Percentiles rank a stretch among this genome's conserved stretches.
These are phyloP conservation scores for Typhlichthys subterraneus DNA, from an alignment of 2,797 vertebrate genomes.

Conservation along the genomic window DNA sequence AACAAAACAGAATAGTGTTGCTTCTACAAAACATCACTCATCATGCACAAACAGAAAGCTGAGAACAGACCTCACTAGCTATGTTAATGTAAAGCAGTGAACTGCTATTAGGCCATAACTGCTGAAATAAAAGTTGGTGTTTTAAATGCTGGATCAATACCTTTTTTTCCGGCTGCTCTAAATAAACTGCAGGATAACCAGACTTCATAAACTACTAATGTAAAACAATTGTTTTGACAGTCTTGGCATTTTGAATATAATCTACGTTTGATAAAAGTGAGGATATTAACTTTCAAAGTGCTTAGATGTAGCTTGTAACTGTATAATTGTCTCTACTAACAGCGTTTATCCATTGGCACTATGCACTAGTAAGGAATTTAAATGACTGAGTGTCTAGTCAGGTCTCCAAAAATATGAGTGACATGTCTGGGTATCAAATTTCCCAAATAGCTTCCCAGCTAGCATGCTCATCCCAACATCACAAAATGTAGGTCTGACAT, in stretches of 20 bases:
- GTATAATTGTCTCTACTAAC: too few species aligned
- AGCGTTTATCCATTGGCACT: too few species aligned
- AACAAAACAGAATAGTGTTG: neutral
- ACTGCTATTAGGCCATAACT: slow-evolving; percentile 8
- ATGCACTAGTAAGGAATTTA: neutral
- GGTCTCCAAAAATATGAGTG: slow-evolving; percentile 19
- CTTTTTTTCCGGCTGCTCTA: too few species aligned
- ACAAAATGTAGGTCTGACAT: slow-evolving; percentile 21
- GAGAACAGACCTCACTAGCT: slow-evolving; percentile 28
- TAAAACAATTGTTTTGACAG: neutral
- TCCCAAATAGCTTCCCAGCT: slow-evolving; percentile 30
- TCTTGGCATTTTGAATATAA: neutral
- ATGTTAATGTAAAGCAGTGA: slow-evolving; percentile 29
- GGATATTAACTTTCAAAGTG: neutral
- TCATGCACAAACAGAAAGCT: slow-evolving; percentile 10
- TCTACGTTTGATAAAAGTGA: neutral
- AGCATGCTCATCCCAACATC: slow-evolving; percentile 32
- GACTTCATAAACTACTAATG: too few species aligned
- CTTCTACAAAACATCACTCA: neutral
- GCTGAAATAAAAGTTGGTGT: neutral
- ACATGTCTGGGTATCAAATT: slow-evolving; percentile 15
- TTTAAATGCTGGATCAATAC: too few species aligned
- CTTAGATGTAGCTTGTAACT: neutral
- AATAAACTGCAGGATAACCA: too few species aligned
- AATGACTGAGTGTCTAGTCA: neutral